These are phyloP conservation scores for Fragum whitleyi DNA, from an alignment of 2,888 invertebrate genomes.

Conservation along the genomic window DNA sequence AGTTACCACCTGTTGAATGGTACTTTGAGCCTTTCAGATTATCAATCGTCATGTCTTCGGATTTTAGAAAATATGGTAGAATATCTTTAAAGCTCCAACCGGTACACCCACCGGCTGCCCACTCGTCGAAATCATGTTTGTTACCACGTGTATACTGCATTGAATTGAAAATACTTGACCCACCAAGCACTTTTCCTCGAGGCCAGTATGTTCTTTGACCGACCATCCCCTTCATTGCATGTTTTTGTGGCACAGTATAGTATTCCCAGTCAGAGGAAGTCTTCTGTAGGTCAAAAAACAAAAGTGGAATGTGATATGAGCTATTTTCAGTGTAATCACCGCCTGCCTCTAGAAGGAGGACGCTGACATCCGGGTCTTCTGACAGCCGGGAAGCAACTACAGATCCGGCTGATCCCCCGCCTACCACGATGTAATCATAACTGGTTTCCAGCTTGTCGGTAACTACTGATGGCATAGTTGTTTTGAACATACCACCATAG, in stretches of 20 bases:
- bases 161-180: slow-evolving; percentile 56
- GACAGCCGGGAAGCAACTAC: slow-evolving; percentile 58
- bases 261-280: slow-evolving; percentile 57
- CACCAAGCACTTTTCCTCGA: slow-evolving; percentile 58
- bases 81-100: slow-evolving; percentile 62
- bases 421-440: slow-evolving; percentile 60
- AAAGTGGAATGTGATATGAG: slow-evolving; percentile 49
- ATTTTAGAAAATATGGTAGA: slow-evolving; percentile 60
- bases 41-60: slow-evolving; percentile 54
- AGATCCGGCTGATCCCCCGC: slow-evolving; percentile 47
- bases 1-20: slow-evolving; percentile 54
- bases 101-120: slow-evolving; percentile 46
- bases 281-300: slow-evolving; percentile 50
- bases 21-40: slow-evolving; percentile 53
- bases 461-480: slow-evolving; percentile 43
- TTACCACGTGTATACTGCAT: slow-evolving; percentile 60
- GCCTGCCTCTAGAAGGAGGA: slow-evolving; percentile 56
- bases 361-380: slow-evolving; percentile 44
- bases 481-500: slow-evolving; percentile 10
- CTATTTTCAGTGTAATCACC: slow-evolving; percentile 52
- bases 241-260: slow-evolving; percentile 57
- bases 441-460: slow-evolving; percentile 35
- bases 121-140: slow-evolving; percentile 53
- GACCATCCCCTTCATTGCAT: slow-evolving; percentile 43
- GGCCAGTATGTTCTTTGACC: slow-evolving; percentile 53